Evolutionary conservation across 2,113 vertebrate species (phyloP), one percentile per base, ranked within the genome.

Genomic region (Gobius niger): DNA sequence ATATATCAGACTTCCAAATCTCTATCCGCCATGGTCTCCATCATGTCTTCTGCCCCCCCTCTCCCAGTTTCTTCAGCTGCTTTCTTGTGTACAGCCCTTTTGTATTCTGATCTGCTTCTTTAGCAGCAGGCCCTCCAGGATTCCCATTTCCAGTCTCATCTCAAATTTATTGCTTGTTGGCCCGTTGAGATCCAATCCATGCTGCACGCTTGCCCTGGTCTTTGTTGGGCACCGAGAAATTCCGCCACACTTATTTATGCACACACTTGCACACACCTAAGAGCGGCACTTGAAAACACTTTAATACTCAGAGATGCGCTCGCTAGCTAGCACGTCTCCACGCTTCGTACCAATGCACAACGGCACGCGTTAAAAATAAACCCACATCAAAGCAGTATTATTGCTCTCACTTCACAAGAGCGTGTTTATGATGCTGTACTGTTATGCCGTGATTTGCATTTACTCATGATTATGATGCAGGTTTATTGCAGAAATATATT

Each of bases 131-230:
- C 50, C 65, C 72, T 54, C 53, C 82, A 87, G 80, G 65, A 76
- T 83, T 89, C 81, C 81, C 80, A 84, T 88, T 86, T 90, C 57
- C 78, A 81, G 73, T 70, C 82, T 82, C 77, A 87, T 83, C 65
- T 73, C 76, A 89, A 85, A 80, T 84, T 47, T 84, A 89, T 87
- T 79, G 77, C 68, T 62, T 66, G 41, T 72, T 82, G 69, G 75
- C 75, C 54, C 34, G 47, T 59, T 68, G 59, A 81, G 81, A 84
- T 85, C 78, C 67, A 81, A 81, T 70, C 53, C 64, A 66, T 81
- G 80, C 75, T 79, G 70, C 62, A 72, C 0, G 54, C 44, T 72
- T 9, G 46, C 63, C 50, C 11, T 15, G 42, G n/a, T 63, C 51
- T 79, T 74, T 72, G 69, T 78, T 72, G 65, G 66, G 54, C 62